Base-by-base conservation (phyloP, 2,888 invertebrate genomes). In the Epinotia bilunana region DNA sequence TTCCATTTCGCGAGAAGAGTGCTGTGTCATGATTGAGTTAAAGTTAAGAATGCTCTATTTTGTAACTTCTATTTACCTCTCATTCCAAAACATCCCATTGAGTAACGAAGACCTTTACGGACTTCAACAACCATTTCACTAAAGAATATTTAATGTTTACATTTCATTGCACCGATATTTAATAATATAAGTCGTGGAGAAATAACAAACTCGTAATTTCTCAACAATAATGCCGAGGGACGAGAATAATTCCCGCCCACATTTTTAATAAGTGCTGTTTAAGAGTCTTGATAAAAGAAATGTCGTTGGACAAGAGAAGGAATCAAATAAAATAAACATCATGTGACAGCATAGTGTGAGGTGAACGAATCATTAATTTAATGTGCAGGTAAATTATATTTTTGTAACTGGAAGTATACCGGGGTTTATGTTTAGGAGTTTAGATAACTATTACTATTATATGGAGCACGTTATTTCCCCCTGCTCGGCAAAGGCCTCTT, bases 251-350 rank as follows among this genome's bases (percentile, higher is more conserved):
- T 85, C 84, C 89, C 90, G 88, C 91, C 90, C 87, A 91, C 90
- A 86, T 88, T 89, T 86, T 91, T 90, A 91, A 90, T 91, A 91
- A 93, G 92, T 89, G 90, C 83, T 86, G 82, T 87, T 87, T 88
- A 88, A 91, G 91, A 89, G 89, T 88, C 87, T 92, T 91, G 90
- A 91, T 91, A 91, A 92, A 91, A 91, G 87, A 91, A 90, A 91
- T 89, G 90, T 90, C 80, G 81, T 67, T 62, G 75, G 82, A 80
- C 83, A 80, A 81, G 76, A 80, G 83, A 82, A 84, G 82, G 81
- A 80, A 73, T 70, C 60, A 76, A 60, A 77, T 75, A 78, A 70
- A 74, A 83, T 81, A 83, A 85, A 88, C 88, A 91, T 87, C 87
- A 87, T 84, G 72, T 67, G 75, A 75, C 75, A 71, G 72, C 65